Evolutionary conservation across 2,113 vertebrate species (phyloP).

Genomic region (Machaerirhynchus nigripectus): DNA sequence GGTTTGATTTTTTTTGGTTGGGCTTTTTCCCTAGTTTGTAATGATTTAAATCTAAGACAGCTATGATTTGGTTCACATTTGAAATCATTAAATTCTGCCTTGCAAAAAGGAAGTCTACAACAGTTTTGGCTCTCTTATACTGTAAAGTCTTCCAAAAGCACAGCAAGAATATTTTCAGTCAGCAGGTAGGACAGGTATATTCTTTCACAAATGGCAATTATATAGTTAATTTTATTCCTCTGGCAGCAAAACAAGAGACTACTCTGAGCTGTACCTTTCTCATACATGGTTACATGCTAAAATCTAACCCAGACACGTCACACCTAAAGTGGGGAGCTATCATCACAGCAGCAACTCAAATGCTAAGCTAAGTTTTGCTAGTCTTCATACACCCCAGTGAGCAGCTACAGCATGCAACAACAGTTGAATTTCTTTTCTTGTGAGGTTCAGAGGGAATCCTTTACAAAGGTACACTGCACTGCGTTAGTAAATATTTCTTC

Average conservation of each 20-base stretch:
- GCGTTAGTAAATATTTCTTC: not conserved
- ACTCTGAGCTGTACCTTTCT: not conserved
- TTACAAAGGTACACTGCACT: not conserved
- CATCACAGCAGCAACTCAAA: not conserved
- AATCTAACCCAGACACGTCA: not conserved
- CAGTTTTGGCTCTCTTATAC: not conserved
- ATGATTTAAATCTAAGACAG: not conserved
- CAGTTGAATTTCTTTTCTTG: not conserved
- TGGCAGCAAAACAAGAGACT: not conserved
- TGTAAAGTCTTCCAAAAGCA: not conserved
- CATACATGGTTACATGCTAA: not conserved
- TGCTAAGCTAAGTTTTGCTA: not conserved
- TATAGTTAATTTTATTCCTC: not conserved
- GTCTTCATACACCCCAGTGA: not conserved
- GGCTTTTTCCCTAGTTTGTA: not conserved
- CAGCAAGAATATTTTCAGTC: not conserved
- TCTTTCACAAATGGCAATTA: not conserved
- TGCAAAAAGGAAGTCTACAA: not conserved
- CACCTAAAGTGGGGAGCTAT: not conserved
- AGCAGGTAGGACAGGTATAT: not conserved
- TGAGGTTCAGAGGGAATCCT: not conserved
- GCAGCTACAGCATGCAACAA: not conserved
- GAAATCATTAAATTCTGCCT: not conserved
- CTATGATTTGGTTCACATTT: not conserved
- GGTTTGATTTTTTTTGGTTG: not conserved